These are phyloP conservation scores for Fistularia commersonii DNA, from an alignment of 2,797 vertebrate genomes.

Conservation along the genomic window DNA sequence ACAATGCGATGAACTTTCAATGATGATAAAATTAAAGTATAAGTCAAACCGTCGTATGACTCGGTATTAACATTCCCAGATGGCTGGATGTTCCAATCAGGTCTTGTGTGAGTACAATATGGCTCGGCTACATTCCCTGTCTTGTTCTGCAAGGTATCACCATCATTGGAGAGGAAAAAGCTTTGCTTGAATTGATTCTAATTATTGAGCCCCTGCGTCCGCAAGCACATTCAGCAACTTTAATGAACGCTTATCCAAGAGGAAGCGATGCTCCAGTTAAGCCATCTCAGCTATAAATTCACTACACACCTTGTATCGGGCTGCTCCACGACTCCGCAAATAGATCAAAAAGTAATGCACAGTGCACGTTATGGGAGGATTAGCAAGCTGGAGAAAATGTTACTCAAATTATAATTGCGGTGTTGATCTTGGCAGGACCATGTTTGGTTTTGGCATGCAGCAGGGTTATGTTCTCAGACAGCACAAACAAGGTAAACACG, in stretches of 20 bases:
- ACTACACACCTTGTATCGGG: constrained; percentile 40
- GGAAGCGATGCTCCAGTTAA: constrained; percentile 31
- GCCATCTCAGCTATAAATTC: constrained; percentile 34
- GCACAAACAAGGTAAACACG: constrained; percentile 28
- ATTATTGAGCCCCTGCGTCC: constrained; percentile 10
- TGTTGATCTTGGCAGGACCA: constrained; percentile 47
- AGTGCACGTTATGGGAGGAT: constrained; percentile 51
- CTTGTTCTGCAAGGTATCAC: not conserved
- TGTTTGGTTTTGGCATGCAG: constrained; percentile 35
- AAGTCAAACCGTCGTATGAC: not conserved
- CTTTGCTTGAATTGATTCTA: constrained; percentile 11
- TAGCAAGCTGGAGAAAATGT: constrained; percentile 53
- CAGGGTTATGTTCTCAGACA: constrained; percentile 19
- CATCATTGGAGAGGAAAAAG: constrained; percentile 5
- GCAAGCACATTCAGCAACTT: constrained; percentile 8
- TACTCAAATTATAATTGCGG: constrained; percentile 60
- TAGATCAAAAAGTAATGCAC: constrained; percentile 58
- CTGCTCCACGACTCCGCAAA: constrained; percentile 51
- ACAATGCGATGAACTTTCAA: too few species aligned
- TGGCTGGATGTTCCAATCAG: constrained; percentile 3
- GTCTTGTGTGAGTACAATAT: constrained; percentile 3
- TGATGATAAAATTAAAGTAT: too few species aligned
- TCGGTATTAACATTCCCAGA: constrained; percentile 2
- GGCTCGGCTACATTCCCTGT: not conserved
- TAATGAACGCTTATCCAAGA: constrained; percentile 48